Base-by-base conservation (phyloP, 2,113 vertebrate species). In the Delphinus delphis region DNA sequence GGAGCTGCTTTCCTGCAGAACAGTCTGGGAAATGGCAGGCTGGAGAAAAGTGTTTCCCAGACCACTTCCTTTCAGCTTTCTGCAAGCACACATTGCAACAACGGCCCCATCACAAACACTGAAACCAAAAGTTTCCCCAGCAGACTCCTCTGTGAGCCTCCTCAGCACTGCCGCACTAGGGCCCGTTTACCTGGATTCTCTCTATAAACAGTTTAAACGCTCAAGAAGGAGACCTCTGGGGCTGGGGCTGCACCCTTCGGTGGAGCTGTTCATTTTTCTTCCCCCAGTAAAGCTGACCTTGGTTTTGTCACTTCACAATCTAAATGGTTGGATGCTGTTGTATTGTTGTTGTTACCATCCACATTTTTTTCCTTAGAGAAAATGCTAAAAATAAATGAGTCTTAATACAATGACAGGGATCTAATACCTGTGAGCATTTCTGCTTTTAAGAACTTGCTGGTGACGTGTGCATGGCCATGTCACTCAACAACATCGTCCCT, bases 321-420 rank as follows among this genome's bases (percentile, higher is more conserved):
- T 25, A 5, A 31, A 2, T 15, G 14, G 18, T 4, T 70, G 14
- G 41, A 36, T 53, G 5, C 55, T 44, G 62, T 31, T 63, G 68
- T 53, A 4, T 28, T 47, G 9, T 12, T 21, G 7, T 60, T 44
- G 7, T 38, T 41, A 8, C 70, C 73, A 20, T 26, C 38, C 89
- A 68, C 6, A 26, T 68, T 85, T 87, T 82, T 74, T 71, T 67
- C 50, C 62, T 50, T 67, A 68, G 73, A 74, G 60, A 70, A 98
- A 80, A 89, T 62, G 33, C 74, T 71, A 25, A 94, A 76, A 58
- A 53, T 70, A 71, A 88, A 21, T 41, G n/a, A 17, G 21, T 31
- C 41, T 67, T 65, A 28, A 17, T 23, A 10, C 13, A 47, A 21
- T 18, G 23, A 58, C 53, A 28, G 13, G 20, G 41, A n/a, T 77